Conservation (phyloP, 2,888 invertebrate genomes). For the Ellobium chinense region DNA sequence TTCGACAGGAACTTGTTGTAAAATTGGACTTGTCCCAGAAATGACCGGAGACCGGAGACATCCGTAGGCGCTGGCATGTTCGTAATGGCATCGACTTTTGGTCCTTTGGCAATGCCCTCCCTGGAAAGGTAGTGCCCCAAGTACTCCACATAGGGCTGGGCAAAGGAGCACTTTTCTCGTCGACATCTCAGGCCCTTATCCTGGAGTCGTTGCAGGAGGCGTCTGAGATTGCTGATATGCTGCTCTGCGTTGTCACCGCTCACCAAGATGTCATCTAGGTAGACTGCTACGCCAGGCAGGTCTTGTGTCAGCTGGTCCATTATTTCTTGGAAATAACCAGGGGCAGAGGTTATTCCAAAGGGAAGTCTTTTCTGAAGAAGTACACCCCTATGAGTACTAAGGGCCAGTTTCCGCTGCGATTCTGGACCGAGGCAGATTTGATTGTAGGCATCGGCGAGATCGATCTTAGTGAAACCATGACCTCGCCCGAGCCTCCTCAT, state of each 20-base stretch:
- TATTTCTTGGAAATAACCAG: no score
- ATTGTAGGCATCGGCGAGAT: no score
- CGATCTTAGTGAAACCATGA: no score
- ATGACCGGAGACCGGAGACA: slow-evolving; percentile 37
- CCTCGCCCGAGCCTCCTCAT: no score
- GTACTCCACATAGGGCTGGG: slow-evolving; percentile 19
- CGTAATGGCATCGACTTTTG: neutral
- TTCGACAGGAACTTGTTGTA: slow-evolving; percentile 46
- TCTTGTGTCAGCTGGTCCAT: no score
- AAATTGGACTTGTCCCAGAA: slow-evolving; percentile 44
- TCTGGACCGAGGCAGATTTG: no score
- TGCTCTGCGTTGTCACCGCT: neutral
- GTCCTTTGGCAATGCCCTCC: slow-evolving; percentile 12
- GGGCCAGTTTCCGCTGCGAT: no score
- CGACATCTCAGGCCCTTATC: slow-evolving; percentile 24
- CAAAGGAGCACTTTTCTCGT: slow-evolving; percentile 35
- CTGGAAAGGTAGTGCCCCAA: slow-evolving; percentile 17
- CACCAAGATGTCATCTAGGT: no score
- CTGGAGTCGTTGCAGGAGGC: neutral
- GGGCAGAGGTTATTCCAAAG: no score
- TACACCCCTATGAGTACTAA: no score
- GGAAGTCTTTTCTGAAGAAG: no score
- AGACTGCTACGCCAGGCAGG: no score
- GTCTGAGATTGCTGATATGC: neutral
- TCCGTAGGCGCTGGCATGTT: slow-evolving; percentile 35